Conservation (phyloP, 2,797 vertebrate species). For the Ispidina lecontei region DNA sequence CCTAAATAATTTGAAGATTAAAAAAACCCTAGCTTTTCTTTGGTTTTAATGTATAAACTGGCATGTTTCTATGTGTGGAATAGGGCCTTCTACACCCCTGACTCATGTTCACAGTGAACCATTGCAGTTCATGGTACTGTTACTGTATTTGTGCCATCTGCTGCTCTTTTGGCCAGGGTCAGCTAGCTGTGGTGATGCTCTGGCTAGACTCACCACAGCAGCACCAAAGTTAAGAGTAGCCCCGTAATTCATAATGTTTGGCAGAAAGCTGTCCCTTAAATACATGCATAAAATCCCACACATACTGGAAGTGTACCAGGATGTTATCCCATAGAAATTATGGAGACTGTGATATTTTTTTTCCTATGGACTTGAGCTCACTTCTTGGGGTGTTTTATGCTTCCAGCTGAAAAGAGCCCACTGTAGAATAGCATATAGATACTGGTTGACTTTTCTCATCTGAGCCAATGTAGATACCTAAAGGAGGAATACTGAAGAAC, state of each 20-base stretch:
- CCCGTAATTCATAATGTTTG: not conserved
- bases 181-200: not conserved
- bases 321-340: not conserved
- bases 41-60: not conserved
- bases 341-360: not conserved
- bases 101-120: not conserved
- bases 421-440: not conserved
- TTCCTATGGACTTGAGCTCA: not conserved
- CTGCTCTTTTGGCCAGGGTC: not conserved
- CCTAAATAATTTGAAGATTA: not conserved
- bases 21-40: not conserved
- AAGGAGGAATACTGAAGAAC: not conserved
- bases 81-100: not conserved
- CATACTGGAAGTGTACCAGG: not conserved
- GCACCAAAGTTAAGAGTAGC: not conserved
- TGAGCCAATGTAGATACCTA: not conserved
- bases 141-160: not conserved
- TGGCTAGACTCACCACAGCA: not conserved
- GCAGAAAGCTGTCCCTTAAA: not conserved
- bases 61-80: not conserved
- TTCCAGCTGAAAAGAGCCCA: not conserved
- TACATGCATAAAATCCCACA: not conserved
- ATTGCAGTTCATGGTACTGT: rapidly evolving
- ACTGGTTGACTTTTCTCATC: not conserved
- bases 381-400: not conserved